Evolutionary conservation across 2,797 vertebrate genomes (phyloP).

Genomic region (Merluccius polli): DNA sequence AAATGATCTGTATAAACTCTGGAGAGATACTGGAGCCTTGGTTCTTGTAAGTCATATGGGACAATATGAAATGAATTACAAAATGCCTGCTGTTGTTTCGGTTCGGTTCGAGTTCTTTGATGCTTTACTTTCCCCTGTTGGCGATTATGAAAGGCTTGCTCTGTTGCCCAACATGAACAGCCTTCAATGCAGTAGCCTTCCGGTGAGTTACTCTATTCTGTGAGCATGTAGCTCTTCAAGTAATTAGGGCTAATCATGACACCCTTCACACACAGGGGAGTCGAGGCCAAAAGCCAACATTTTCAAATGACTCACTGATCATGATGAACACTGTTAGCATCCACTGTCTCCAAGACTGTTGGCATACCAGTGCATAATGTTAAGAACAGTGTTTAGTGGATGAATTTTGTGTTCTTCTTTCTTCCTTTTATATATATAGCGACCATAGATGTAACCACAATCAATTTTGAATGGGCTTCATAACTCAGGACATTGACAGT

Average conservation of each 20-base stretch:
- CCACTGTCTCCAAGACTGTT: background rate
- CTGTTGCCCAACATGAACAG: background rate
- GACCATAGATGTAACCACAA: background rate
- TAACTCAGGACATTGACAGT: background rate
- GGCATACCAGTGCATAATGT: background rate
- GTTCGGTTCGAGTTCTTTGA: background rate
- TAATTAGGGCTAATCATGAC: conserved; percentile 51
- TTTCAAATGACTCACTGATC: conserved; percentile 18
- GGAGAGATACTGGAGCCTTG: background rate
- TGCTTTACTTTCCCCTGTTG: background rate
- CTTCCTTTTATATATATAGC: background rate
- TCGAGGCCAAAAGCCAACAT: conserved; percentile 37
- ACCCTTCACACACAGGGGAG: conserved; percentile 42
- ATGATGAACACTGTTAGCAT: conserved; percentile 22
- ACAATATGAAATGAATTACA: background rate
- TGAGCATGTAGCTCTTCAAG: conserved; percentile 32
- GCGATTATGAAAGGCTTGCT: background rate
- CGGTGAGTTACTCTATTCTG: background rate
- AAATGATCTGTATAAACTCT: background rate
- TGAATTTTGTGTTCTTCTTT: background rate
- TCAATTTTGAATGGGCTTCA: background rate
- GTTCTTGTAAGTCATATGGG: background rate
- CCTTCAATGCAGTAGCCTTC: background rate
- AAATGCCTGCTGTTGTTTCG: background rate
- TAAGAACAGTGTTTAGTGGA: too few relatives aligned